Base-by-base conservation (phyloP, 1,140 invertebrate species). In the Ips typographus region DNA sequence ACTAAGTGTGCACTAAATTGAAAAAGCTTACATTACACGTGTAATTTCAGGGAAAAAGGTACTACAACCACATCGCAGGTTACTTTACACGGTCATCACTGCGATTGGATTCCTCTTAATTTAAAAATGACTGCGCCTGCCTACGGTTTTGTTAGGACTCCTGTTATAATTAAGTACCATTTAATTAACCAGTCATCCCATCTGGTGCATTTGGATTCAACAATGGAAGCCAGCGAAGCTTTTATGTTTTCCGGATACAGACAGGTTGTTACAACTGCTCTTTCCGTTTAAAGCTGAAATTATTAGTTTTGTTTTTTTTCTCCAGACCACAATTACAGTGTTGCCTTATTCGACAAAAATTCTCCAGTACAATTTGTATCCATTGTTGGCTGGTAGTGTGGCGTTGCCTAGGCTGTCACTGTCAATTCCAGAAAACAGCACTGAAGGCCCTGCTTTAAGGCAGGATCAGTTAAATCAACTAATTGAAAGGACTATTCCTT, bases 231-330 rank as follows among this genome's bases (percentile, higher is more conserved):
- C 1, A 92, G 87, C 72, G 93, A 95, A 78, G 89, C 88, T 2
- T 96, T 95, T 76, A 94, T 95, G 91, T 95, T 92, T 83, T 87
- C 93, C 73, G 94, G 94, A 2, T 92, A 94, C 73, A 95, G 94
- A 84, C 90, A 94, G 81, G 90, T 93, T 22, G 22, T 22, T 22
- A 22, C 22, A 22, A 22, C 22, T 22, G 22, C 22, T 22, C 65
- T 42, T 44, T 51, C 3, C n/a, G 47, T 56, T 61, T 6, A 22
- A 55, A 2, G 4, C 36, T 55, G 52, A 36, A 37, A 37, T 2
- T 8, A 49, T 8, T 61, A 41, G 3, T 40, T 6, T 51, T 62
- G 8, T 41, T 62, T 44, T 70, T 22, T 40, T 83, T 83, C 70
- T 75, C 22, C 22, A 89, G 86, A 80, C 86, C n/a, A 84, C 85